Percentiles rank a stretch among this genome's conserved stretches.
Conservation (phyloP, 2,113 vertebrate species). For the Boulengeromyrus knoepffleri region DNA sequence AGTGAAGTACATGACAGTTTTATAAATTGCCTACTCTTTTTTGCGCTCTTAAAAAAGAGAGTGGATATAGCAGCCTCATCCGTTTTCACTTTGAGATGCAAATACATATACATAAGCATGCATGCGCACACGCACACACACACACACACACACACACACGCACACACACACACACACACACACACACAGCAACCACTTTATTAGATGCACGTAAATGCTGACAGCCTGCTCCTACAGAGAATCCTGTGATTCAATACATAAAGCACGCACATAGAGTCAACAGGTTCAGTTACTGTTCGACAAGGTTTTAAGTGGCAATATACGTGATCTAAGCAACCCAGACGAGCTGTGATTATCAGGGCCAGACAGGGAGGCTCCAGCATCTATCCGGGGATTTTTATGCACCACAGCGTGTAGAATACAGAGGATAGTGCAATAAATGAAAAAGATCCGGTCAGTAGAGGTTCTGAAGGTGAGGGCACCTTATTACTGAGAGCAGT, state of each 20-base stretch:
- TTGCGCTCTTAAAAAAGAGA: neutral
- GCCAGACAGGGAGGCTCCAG: neutral
- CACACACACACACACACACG: no score
- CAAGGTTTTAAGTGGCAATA: neutral
- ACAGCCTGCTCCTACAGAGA: neutral
- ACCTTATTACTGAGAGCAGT: neutral
- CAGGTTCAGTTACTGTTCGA: neutral
- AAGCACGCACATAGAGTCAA: neutral
- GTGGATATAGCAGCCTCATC: neutral
- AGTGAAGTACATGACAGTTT: constrained; percentile 3
- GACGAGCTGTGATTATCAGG: neutral
- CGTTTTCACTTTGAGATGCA: neutral
- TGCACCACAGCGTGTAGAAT: neutral
- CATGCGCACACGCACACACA: neutral
- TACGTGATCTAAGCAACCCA: neutral
- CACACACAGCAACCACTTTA: neutral
- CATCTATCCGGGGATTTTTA: neutral
- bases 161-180: neutral
- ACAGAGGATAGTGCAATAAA: neutral
- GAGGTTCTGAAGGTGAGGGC: neutral
- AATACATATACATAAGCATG: neutral
- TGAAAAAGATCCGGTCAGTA: neutral
- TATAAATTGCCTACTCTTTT: neutral
- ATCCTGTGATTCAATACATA: neutral
- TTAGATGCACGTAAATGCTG: neutral